Evolutionary conservation across 2,888 invertebrate genomes (phyloP), one percentile per base, ranked within the genome.

Genomic region (Bimastos eiseni): DNA sequence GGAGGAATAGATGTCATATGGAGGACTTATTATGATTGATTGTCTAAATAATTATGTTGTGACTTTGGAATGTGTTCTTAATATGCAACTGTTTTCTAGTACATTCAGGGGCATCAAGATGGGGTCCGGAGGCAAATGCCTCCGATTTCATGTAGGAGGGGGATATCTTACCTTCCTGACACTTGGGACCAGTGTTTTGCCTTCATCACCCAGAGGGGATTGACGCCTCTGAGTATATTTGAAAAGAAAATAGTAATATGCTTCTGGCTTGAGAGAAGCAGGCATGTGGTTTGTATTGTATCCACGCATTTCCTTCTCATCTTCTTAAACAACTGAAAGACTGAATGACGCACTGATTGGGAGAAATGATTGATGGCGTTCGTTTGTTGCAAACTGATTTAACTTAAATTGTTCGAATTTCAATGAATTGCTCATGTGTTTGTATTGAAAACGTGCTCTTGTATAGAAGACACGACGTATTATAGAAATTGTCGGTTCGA

Each of bases 371-470:
- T 70, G 70, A 70, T n/a, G 70, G 17, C 8, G 70, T 70, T 70
- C 70, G n/a, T n/a, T 70, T 70, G 70, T 70, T n/a, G 70, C 70
- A 70, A 70, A 70, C 30, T 70, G 70, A 70, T 70, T 70, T 70
- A n/a, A 70, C 70, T 70, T 70, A 8, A n/a, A n/a, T 49, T 49
- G 49, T n/a, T n/a, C n/a, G 70, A 70, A 70, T 49, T 49, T 49
- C 21, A 70, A 70, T 49, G 19, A 21, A 49, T 70, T 70, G 70
- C 70, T 70, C 70, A 70, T 70, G 6, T 70, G 70, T 70, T n/a
- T 70, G 70, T 70, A n/a, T 70, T 70, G 70, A 30, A n/a, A 70
- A 30, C n/a, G 70, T 70, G 30, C 1, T 70, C 70, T 70, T 70
- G 70, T 70, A 70, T 70, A n/a, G 70, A 70, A 70, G 70, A 70